Base-by-base conservation (phyloP, 2,888 invertebrate species). In the Germaria angustata region DNA sequence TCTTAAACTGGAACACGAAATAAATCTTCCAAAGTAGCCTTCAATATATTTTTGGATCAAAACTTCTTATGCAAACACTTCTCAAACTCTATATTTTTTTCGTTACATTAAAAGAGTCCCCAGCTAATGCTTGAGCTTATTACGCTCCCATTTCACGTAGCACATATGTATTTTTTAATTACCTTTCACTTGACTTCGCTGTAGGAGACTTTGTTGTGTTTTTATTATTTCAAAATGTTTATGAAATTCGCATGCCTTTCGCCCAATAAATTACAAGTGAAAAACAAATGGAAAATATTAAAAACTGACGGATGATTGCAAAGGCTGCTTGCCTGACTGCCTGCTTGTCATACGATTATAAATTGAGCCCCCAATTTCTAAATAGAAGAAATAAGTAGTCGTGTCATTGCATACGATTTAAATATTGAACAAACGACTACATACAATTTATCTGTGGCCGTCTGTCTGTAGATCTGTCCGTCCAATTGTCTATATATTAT, bases 211-310 rank as follows among this genome's bases (percentile, higher is more conserved):
- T 28, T 34, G 15, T n/a, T 11, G 20, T 44, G 24, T 39, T 41
- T 49, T 69, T 15, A 68, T 77, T 39, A 34, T 49, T 13, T 44
- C 11, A 5, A 51, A n/a, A 17, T 36, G 57, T 22, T 34, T 39
- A 24, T 63, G 1, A 32, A 73, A 73, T 78, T 73, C 69, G 20
- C 44, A 79, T 71, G 71, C 71, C 65, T 66, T 75, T 79, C 71
- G 68, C 77, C 86, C 86, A 87, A 88, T 87, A 87, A 88, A 87
- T 87, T 88, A 87, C 84, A 79, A 87, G 86, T 84, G 86, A 85
- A 87, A 86, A 86, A 86, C 87, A 88, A 88, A 88, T 88, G 87
- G 86, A 86, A 88, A 88, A 87, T 89, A 89, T 89, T 89, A 88
- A 87, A 88, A 87, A 85, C 86, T 89, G 89, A 89, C 88, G 87